A percentile compares a stretch with the other conserved stretches of the same genome.
phyloP scores from a whole-genome alignment of 2,113 vertebrate genomes.

The Aleadryas rufinucha region DNA sequence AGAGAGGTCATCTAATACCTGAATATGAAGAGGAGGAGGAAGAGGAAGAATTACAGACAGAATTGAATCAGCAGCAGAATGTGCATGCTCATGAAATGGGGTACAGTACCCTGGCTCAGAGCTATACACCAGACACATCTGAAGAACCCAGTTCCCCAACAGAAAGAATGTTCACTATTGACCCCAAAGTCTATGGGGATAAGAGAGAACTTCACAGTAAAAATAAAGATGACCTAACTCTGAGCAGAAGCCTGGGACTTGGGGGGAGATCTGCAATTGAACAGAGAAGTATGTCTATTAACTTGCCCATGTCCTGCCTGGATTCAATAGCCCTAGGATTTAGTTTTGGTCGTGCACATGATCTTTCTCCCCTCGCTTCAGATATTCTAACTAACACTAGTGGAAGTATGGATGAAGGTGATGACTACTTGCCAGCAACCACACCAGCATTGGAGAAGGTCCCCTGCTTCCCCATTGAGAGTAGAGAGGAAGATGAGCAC shows the following conservation, averaged over 20 bases:
- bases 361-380: constrained; percentile 92
- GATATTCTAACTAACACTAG: constrained; percentile 95
- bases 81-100: constrained; percentile 75
- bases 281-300: constrained; percentile 97
- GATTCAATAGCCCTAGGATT: constrained; percentile 86
- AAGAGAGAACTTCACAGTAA: constrained; percentile 81
- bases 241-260: constrained; percentile 85
- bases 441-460: constrained; percentile 87
- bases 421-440: constrained; percentile 91
- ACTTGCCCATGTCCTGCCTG: constrained; percentile 90
- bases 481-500: constrained; percentile 65
- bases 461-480: constrained; percentile 81
- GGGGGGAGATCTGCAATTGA: constrained; percentile 90
- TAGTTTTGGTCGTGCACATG: constrained; percentile 84
- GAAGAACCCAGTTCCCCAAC: constrained; percentile 74
- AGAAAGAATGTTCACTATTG: constrained; percentile 81
- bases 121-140: constrained; percentile 67
- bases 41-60: constrained; percentile 51
- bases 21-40: constrained; percentile 55
- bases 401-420: constrained; percentile 92
- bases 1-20: constrained; percentile 25
- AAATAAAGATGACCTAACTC: constrained; percentile 91
- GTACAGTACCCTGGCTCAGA: constrained; percentile 84
- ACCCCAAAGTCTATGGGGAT: constrained; percentile 80
- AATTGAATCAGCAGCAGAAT: constrained; percentile 41